A percentile compares a stretch with the other conserved stretches of the same genome.
phyloP scores from a whole-genome alignment of 2,797 vertebrate genomes.

The Chaetophractus vellerosus region DNA sequence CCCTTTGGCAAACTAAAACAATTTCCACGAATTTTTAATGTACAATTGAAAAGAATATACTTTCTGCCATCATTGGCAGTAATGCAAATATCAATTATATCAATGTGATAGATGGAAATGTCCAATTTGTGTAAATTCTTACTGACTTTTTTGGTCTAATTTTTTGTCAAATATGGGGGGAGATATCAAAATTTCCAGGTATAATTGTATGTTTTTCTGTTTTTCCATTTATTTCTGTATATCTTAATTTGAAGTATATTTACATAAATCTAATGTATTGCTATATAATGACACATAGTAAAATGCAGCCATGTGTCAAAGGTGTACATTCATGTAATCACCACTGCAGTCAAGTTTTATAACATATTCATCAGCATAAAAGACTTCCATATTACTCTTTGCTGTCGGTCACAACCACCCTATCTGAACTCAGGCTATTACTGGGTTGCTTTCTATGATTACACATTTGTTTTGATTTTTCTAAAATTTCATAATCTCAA shows the following conservation, averaged over 20 bases:
- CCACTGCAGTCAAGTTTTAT: neutral
- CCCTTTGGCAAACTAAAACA: no score
- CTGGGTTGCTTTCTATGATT: neutral
- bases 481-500: neutral
- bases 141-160: neutral
- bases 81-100: neutral
- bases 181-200: neutral
- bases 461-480: neutral
- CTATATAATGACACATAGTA: neutral
- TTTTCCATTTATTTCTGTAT: neutral
- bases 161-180: neutral
- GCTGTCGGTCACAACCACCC: neutral
- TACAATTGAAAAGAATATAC: neutral
- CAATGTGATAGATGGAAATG: neutral
- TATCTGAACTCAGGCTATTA: neutral
- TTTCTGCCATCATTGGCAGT: neutral
- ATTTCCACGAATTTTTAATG: neutral
- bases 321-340: neutral
- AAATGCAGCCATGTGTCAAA: neutral
- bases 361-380: neutral
- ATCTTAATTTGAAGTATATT: neutral
- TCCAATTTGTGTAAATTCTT: neutral
- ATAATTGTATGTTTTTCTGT: neutral
- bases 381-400: neutral
- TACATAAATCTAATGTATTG: neutral